Percentiles rank a stretch among this genome's conserved stretches.
Conservation (phyloP, 1,140 invertebrate genomes). For the Drosophila busckii region DNA sequence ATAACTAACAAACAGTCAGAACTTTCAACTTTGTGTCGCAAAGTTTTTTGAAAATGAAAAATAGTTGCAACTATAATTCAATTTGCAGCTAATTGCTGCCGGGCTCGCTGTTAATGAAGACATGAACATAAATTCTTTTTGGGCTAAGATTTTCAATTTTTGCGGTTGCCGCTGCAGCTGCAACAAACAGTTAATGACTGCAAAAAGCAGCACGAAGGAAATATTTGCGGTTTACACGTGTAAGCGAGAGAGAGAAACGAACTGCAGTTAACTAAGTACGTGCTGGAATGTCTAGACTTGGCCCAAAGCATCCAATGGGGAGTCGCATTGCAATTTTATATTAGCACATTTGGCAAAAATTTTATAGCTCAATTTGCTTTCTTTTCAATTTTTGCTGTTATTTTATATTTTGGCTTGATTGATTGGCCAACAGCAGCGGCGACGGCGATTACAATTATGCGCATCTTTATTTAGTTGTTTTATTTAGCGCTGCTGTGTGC, state of each 20-base stretch:
- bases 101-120: slow-evolving; percentile 48
- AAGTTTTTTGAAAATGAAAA: slow-evolving; percentile 58
- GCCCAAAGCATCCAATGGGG: too few relatives aligned
- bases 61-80: slow-evolving; percentile 71
- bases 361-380: too few relatives aligned
- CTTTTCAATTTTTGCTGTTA: too few relatives aligned
- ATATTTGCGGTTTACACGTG: slow-evolving; percentile 62
- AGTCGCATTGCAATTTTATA: too few relatives aligned
- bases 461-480: slow-evolving; percentile 5
- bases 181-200: slow-evolving; percentile 24
- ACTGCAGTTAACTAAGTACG: neutral
- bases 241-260: slow-evolving; percentile 19
- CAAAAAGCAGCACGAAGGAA: too few relatives aligned
- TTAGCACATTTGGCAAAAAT: too few relatives aligned
- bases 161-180: slow-evolving; percentile 46
- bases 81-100: slow-evolving; percentile 53
- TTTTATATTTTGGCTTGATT: too few relatives aligned
- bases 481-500: neutral
- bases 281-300: slow-evolving; percentile 13
- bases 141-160: slow-evolving; percentile 26
- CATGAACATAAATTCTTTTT: slow-evolving; percentile 2
- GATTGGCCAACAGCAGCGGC: too few relatives aligned
- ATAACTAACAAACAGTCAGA: slow-evolving; percentile 40
- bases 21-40: slow-evolving; percentile 46
- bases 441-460: too few relatives aligned